Evolutionary conservation across 2,888 invertebrate species (phyloP).

Genomic region (Habroteleia sp.): DNA sequence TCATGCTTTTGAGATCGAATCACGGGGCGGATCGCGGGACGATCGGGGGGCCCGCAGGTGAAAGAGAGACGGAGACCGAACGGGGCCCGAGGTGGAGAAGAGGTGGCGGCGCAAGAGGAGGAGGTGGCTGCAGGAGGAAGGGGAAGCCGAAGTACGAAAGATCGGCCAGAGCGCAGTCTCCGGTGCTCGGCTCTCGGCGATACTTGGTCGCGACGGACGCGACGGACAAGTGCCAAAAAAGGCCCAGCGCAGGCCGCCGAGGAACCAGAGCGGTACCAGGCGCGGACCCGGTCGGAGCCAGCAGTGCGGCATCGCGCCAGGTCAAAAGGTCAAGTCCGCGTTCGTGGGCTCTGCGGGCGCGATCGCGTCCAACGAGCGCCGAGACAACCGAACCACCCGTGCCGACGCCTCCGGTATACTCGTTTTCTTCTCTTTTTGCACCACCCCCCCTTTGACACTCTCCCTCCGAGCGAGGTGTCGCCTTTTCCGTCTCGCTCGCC

Average conservation of each 20-base stretch:
- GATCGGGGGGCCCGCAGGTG: constrained; percentile 62
- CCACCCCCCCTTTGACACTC: constrained; percentile 30
- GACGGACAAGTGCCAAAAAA: constrained; percentile 6
- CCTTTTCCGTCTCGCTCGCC: constrained; percentile 8
- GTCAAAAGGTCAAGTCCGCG: constrained; percentile 30
- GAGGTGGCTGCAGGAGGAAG: constrained; percentile 59
- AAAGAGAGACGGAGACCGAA: constrained; percentile 66
- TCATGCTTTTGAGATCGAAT: constrained; percentile 66
- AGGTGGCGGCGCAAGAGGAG: constrained; percentile 40
- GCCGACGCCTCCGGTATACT: constrained; percentile 60
- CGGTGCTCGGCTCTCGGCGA: constrained; percentile 73
- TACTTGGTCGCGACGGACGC: constrained; percentile 60
- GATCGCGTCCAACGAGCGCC: no score
- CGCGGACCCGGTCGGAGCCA: no score
- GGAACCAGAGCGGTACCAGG: constrained; percentile 11
- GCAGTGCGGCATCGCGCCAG: constrained; percentile 3
- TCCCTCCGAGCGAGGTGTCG: constrained; percentile 45
- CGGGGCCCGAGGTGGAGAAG: constrained; percentile 51
- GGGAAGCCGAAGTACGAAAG: constrained; percentile 73
- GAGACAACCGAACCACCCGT: constrained; percentile 30
- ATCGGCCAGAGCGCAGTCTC: constrained; percentile 76
- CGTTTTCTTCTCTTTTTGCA: constrained; percentile 41
- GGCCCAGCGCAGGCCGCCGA: constrained; percentile 2
- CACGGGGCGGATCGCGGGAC: constrained; percentile 71
- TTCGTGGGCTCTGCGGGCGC: no score